Evolutionary conservation across 2,888 invertebrate species (phyloP), one percentile per base, ranked within the genome.

Genomic region (Stenotaenia linearis): DNA sequence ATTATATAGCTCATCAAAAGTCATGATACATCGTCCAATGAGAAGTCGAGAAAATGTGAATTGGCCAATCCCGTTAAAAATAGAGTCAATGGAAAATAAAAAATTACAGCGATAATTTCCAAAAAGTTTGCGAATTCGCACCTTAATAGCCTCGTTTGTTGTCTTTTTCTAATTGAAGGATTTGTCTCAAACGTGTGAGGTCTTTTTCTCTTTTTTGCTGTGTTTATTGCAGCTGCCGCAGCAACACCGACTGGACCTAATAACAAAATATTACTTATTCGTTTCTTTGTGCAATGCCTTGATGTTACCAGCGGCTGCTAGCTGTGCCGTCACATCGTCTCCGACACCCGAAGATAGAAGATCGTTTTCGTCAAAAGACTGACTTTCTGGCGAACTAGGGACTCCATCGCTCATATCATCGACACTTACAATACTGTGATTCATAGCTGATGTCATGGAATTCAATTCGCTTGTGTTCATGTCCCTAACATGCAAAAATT

Each of bases 141-240:
- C 86, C 86, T 84, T 45, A 97, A 88, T 82, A 98, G 88, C 84
- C 97, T 90, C 85, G 97, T 97, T 87, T 97, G 97, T 87, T 97
- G 97, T 78, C 97, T 89, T 87, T 97, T 97, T 84, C 97, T 89
- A 83, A 97, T 96, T 50, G 97, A 97, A 1, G 97, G 97, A 89
- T 97, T 97, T 78, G 97, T 97, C 88, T 98, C 97, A 87, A 97
- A 97, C 80, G 95, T 94, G 88, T 97, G 97, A 56, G 96, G 96
- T 83, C 97, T 89, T 88, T 97, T 97, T 84, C 96, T 90, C 86
- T 97, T 97, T 87, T 97, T 97, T 0, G 96, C 95, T 3, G 97
- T 96, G 25, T 95, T 95, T 83, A 97, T 97, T 69, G 97, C 97
- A 69, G 97, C 97, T 3, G 97, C 97, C 3, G 97, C 97, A 23